Base-by-base conservation (phyloP, 2,797 vertebrate species). In the Pelobates cultripes region DNA sequence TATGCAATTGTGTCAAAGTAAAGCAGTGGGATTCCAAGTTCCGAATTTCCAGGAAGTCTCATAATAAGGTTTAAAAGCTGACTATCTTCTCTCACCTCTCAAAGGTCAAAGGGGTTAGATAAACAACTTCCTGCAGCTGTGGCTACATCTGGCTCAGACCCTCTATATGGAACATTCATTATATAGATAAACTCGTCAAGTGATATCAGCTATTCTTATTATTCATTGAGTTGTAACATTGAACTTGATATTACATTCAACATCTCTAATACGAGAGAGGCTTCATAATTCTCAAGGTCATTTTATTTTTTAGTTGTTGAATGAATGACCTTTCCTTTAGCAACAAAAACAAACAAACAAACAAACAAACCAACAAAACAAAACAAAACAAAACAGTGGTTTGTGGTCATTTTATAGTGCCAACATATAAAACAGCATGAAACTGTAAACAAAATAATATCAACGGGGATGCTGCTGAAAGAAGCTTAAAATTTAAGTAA, bases 71-170 rank as follows among this genome's bases (percentile, higher is more conserved):
- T 86, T 89, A 13, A 45, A 63, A 9, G 66, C 14, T 92, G 89
- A 85, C 89, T 87, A 78, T 93, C 89, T 85, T 86, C 89, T 42
- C 0, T 92, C 92, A 94, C 92, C 91, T 91, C 85, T 87, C 84
- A 85, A 81, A 89, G 93, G 92, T 93, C 92, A 89, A 0, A 2
- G 87, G 91, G 91, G 87, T 64, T 88, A 93, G 91, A 94, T 93
- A 94, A 95, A 94, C 91, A 93, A 91, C 88, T 94, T 93, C 93
- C 93, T 93, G 88, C 92, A 94, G 93, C 93, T 93, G 92, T 88
- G 85, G 86, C 86, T 87, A 84, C 91, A 91, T 92, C 87, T 91
- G 92, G 90, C 91, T 92, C 93, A 92, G 83, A 88, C 91, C 90
- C 82, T 83, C 81, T 77, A 86, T 89, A 84, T 83, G 88, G 84